Evolutionary conservation across 1,140 invertebrate genomes (phyloP), one percentile per base, ranked within the genome.

Genomic region (Subanguina moxae): DNA sequence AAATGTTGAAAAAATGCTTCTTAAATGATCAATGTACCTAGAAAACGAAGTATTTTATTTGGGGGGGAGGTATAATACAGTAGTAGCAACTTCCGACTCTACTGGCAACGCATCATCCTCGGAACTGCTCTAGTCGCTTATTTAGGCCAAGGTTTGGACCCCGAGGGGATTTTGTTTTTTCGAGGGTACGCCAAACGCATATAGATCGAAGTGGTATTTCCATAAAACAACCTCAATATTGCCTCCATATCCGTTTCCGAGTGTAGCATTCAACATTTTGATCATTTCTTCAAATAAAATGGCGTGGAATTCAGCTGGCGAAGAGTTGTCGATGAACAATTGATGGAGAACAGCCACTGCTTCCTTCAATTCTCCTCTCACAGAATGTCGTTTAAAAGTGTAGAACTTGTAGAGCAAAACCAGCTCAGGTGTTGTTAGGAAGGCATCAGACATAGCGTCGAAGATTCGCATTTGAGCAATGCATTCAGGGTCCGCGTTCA

Each of bases 361-460:
- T 28, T 67, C 56, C 11, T 57, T 56, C 32, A 67, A 43, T 46
- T 67, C 57, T 13, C 56, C 65, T 43, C 59, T 57, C 28, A 32
- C 17, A 30, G 59, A 15, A 32, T 25, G 46, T 15, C 57, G 25
- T 48, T 67, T 67, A 45, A 67, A 67, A 23, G 65, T 67, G 38
- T 67, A 67, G 28, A 67, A 67, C 32, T 67, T 67, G 57, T 67
- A 67, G 38, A 67, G 65, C n/a, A 67, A 45, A 17, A 67, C 57
- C 19, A 67, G 57, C 46, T 67, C 65, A 46, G 65, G 59, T 28
- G 56, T 59, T 30, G 58, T 45, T 21, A 67, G 28, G 43, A 67
- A 67, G 42, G 58, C 19, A 9, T 67, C 65, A 42, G 52, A 56
- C 48, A 67, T 57, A 11, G 65, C 30, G 21, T 67, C 65, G 46